A percentile compares a stretch with the other conserved stretches of the same genome.
Conservation (phyloP, 2,797 vertebrate species). For the Spinus pinus region DNA sequence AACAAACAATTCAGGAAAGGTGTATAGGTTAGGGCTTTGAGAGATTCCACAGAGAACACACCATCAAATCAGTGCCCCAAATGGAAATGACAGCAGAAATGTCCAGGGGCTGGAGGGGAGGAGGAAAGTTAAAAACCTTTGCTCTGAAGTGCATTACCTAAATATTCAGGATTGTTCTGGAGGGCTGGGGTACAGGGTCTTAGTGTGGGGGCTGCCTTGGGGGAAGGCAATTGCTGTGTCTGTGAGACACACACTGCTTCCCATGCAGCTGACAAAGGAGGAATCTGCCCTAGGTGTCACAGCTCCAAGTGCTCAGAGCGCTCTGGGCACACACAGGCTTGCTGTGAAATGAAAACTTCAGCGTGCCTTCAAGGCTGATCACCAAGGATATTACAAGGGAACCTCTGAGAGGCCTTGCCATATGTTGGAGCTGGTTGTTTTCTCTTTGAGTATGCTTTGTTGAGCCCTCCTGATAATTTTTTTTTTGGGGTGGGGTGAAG, state of each 20-base stretch:
- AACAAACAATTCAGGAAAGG: background rate
- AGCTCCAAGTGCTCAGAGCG: background rate
- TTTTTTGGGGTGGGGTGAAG: background rate
- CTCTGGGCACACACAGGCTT: background rate
- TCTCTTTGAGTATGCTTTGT: background rate
- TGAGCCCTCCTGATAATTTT: background rate
- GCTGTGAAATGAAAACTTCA: background rate
- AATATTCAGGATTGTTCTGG: background rate
- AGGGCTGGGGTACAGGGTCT: background rate
- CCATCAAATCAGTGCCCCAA: background rate
- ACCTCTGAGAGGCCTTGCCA: background rate
- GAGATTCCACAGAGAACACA: background rate
- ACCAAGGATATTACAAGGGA: background rate
- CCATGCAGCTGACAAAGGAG: background rate
- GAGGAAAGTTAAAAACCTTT: background rate
- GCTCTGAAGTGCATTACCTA: background rate
- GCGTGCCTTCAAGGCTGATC: background rate
- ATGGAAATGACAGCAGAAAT: slow-evolving; percentile 47
- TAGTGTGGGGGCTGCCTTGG: rapidly evolving
- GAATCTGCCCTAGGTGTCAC: background rate
- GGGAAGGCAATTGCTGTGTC: background rate
- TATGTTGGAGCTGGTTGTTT: background rate
- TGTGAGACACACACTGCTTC: background rate
- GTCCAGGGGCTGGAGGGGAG: background rate
- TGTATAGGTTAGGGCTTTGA: background rate